Evolutionary conservation across 2,113 vertebrate genomes (phyloP).

Genomic region (Syngnathoides biaculeatus): DNA sequence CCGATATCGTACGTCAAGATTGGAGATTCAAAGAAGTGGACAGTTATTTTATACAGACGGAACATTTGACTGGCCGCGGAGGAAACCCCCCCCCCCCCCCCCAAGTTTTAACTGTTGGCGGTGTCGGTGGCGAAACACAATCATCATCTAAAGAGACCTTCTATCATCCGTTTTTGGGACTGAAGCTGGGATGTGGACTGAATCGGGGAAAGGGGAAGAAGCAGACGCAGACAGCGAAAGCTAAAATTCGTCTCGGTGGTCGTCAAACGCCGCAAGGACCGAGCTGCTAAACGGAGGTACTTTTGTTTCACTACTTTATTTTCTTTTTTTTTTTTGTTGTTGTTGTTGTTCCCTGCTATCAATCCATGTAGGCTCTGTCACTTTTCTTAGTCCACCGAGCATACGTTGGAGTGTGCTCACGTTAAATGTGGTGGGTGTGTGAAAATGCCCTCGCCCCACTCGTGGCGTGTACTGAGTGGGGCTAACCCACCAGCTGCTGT

Average conservation of each 20-base stretch:
- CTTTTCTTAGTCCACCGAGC: no score
- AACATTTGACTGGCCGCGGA: slow-evolving; percentile 16
- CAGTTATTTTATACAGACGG: background rate
- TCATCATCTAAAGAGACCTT: background rate
- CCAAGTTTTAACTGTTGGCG: no score
- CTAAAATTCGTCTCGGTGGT: slow-evolving; percentile 39
- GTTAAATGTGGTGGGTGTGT: slow-evolving; percentile 17
- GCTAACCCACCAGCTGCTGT: background rate
- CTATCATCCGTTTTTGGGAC: background rate
- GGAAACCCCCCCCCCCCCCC: no score
- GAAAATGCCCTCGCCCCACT: background rate
- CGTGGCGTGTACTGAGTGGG: slow-evolving; percentile 8
- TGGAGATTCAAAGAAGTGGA: background rate
- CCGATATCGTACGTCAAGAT: background rate
- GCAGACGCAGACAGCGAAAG: slow-evolving; percentile 53
- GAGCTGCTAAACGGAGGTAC: slow-evolving; percentile 39
- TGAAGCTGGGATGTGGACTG: slow-evolving; percentile 41
- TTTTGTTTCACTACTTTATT: background rate
- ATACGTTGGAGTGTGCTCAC: no score
- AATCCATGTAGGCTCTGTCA: background rate
- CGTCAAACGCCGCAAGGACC: slow-evolving; percentile 14
- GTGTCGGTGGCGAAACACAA: no score
- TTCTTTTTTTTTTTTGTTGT: background rate
- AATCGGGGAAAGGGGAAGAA: slow-evolving; percentile 27
- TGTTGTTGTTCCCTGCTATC: background rate